These are phyloP conservation scores for Chaitophorus viminalis DNA, from an alignment of 2,888 invertebrate genomes.

Conservation along the genomic window DNA sequence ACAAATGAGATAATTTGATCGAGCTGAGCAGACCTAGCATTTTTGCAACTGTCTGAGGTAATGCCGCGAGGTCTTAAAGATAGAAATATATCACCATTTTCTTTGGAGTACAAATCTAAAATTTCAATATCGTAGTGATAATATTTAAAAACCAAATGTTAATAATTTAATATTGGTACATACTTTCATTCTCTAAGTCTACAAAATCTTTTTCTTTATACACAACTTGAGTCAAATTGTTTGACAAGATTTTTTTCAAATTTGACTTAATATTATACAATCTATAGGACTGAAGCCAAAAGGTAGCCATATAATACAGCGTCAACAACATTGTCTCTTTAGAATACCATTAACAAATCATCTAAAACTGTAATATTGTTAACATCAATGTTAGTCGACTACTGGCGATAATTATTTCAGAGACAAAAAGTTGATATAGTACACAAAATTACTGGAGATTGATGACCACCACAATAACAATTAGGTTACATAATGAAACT, in stretches of 20 bases:
- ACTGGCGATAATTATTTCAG: not conserved
- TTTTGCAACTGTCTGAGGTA: slow-evolving; percentile 66
- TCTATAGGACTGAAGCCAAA: slow-evolving; percentile 83
- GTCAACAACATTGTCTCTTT: slow-evolving; percentile 76
- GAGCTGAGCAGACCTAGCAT: slow-evolving; percentile 68
- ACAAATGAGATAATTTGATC: slow-evolving; percentile 74
- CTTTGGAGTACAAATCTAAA: not conserved
- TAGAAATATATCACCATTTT: slow-evolving; percentile 9
- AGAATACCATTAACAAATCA: slow-evolving; percentile 32
- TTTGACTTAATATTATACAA: slow-evolving; percentile 77
- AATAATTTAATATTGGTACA: slow-evolving; percentile 8
- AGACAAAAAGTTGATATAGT: not conserved
- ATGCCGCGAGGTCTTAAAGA: slow-evolving; percentile 62
- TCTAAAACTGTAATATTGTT: slow-evolving; percentile 15
- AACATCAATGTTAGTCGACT: not conserved
- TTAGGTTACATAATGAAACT: slow-evolving; percentile 10
- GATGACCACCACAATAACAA: not conserved
- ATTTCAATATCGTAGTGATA: slow-evolving; percentile 15
- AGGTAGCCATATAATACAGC: slow-evolving; percentile 84
- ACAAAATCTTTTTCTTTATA: slow-evolving; percentile 65
- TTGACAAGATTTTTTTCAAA: slow-evolving; percentile 68
- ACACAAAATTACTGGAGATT: slow-evolving; percentile 11
- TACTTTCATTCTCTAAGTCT: slow-evolving; percentile 59
- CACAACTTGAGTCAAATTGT: slow-evolving; percentile 65
- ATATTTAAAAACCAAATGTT: not conserved